These are phyloP conservation scores for Eupeodes latifasciatus DNA, from an alignment of 2,888 invertebrate species.

Conservation along the genomic window DNA sequence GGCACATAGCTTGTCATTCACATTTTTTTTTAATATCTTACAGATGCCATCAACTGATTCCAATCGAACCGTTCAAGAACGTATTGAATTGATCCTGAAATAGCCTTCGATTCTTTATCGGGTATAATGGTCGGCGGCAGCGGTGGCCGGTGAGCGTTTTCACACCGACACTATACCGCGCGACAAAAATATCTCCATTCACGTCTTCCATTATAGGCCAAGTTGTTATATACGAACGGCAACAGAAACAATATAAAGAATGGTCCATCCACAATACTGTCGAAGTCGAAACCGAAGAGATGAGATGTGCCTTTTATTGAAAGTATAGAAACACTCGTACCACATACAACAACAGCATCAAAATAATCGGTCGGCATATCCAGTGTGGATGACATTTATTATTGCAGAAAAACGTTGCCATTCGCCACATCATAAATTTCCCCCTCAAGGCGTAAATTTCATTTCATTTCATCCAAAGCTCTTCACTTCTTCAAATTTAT, in stretches of 20 bases:
- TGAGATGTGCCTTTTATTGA: slow-evolving; percentile 44
- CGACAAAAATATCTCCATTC: slow-evolving; percentile 36
- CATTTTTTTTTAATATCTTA: slow-evolving; percentile 35
- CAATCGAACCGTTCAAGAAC: slow-evolving; percentile 14
- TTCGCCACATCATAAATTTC: slow-evolving; percentile 76
- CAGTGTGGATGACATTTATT: slow-evolving; percentile 74
- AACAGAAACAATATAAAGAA: slow-evolving; percentile 11
- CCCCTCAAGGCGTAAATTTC: slow-evolving; percentile 73
- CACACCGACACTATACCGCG: background rate
- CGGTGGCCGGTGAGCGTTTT: background rate
- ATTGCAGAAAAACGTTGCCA: slow-evolving; percentile 71
- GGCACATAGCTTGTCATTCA: slow-evolving; percentile 41
- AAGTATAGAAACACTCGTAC: background rate
- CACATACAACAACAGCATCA: slow-evolving; percentile 13
- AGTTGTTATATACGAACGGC: background rate
- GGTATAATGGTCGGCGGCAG: background rate
- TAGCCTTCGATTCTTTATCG: slow-evolving; percentile 31
- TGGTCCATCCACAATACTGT: background rate
- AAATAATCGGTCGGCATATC: slow-evolving; percentile 61
- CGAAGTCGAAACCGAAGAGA: background rate
- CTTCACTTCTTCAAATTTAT: slow-evolving; percentile 63
- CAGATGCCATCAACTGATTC: slow-evolving; percentile 46
- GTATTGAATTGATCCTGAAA: slow-evolving; percentile 27
- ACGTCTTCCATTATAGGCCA: slow-evolving; percentile 5
- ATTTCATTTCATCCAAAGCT: slow-evolving; percentile 63